Evolutionary conservation across 2,113 vertebrate genomes (phyloP), one percentile per base, ranked within the genome.

Genomic region (Colinus virginianus): DNA sequence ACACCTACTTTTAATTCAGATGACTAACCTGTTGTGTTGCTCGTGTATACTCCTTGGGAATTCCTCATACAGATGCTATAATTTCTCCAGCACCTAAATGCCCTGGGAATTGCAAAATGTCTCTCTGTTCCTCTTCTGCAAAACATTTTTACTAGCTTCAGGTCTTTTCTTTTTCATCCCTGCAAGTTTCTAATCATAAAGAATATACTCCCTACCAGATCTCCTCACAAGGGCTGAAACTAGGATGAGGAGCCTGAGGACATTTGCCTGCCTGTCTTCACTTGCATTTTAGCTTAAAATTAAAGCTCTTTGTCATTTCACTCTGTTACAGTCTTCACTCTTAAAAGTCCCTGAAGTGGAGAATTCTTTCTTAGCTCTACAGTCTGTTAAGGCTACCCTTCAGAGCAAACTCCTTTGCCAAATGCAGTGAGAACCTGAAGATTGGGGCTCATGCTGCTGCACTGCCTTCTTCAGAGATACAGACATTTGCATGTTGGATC

Each of bases 241-340:
- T 86, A 87, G 76, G 71, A 90, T 77, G 75, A 51, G 81, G 80
- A 92, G 89, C 71, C 71, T 0, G 45, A 76, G 87, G 78, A 94
- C 92, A 95, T 95, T 89, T 95, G 59, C 75, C 78, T 95, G 90
- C 91, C 89, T 95, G 75, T 90, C 93, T 90, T 90, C 67, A 58
- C 81, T 83, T 96, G 13, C 64, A 78, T 80, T 96, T 92, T 83
- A 93, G 89, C 56, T 96, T 71, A 90, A 93, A 91, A 96, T 96
- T 92, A 95, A 96, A 94, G 23, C 62, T 92, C 63, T 76, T 93
- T 96, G 75, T 96, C 84, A 92, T 93, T 95, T 92, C 59, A 34
- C 12, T 87, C 43, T 72, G 76, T 87, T 78, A 23, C 76, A 89
- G 77, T 92, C 51, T 77, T 85, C 84, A 36, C 36, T 95, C 69